Conservation (phyloP, 2,797 vertebrate genomes). For the Vespertilio murinus region DNA sequence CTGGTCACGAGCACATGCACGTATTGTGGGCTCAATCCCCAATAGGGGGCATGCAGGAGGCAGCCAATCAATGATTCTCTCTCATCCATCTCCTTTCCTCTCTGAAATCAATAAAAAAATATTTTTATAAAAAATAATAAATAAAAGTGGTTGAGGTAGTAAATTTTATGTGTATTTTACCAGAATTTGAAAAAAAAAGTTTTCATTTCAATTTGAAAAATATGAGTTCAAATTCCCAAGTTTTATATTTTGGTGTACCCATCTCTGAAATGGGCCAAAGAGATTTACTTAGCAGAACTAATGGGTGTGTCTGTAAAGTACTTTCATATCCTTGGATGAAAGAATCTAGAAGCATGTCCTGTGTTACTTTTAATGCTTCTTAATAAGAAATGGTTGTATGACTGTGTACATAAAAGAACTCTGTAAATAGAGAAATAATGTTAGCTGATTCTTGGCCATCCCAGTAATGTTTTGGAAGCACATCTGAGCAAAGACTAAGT, state of each 20-base stretch:
- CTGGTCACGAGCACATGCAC: too few relatives aligned
- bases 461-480: constrained; percentile 68
- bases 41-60: too few relatives aligned
- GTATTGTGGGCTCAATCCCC: too few relatives aligned
- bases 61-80: too few relatives aligned
- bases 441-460: constrained; percentile 61
- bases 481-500: constrained; percentile 73
- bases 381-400: constrained; percentile 60
- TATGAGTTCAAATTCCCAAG: background rate
- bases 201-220: too few relatives aligned
- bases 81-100: too few relatives aligned
- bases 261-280: constrained; percentile 46
- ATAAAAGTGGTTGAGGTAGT: background rate
- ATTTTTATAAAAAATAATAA: background rate
- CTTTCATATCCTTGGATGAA: constrained; percentile 49
- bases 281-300: constrained; percentile 18
- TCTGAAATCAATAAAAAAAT: too few relatives aligned
- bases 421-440: constrained; percentile 65
- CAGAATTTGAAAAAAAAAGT: background rate
- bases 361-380: constrained; percentile 50
- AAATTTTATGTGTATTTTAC: background rate
- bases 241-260: background rate
- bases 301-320: background rate
- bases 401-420: constrained; percentile 63
- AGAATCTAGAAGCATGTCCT: constrained; percentile 41